Percentiles rank a stretch among this genome's conserved stretches.
Conservation (phyloP, 2,113 vertebrate species). For the Australoheros scitulus region DNA sequence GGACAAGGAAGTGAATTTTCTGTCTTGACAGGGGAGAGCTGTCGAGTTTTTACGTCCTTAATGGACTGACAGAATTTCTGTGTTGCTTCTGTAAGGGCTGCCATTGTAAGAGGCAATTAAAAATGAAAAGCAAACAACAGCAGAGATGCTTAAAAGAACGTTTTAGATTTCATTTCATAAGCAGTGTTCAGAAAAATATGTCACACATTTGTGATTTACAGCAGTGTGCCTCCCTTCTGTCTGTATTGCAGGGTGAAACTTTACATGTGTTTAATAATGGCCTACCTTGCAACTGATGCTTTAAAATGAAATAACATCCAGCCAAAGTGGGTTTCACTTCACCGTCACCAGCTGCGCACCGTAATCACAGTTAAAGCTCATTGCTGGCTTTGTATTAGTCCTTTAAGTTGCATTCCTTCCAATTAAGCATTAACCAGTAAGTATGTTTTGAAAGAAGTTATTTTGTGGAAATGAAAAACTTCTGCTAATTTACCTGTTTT, state of each 20-base stretch:
- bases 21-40: background rate
- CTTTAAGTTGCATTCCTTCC: background rate
- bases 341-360: background rate
- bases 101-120: background rate
- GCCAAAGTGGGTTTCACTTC: background rate
- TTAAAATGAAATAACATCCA: background rate
- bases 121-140: background rate
- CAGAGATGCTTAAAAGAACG: background rate
- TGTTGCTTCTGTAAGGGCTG: background rate
- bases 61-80: background rate
- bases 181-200: background rate
- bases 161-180: background rate
- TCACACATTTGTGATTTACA: background rate
- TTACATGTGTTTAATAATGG: background rate
- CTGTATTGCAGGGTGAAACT: background rate
- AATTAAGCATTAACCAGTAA: background rate
- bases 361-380: background rate
- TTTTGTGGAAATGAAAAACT: too few relatives aligned
- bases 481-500: background rate
- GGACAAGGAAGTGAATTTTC: rapidly evolving
- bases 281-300: background rate
- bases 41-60: background rate
- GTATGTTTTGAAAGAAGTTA: background rate
- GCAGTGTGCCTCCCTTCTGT: background rate
- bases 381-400: background rate